Base-by-base conservation (phyloP, 2,888 invertebrate genomes). In the Adelphocoris suturalis region DNA sequence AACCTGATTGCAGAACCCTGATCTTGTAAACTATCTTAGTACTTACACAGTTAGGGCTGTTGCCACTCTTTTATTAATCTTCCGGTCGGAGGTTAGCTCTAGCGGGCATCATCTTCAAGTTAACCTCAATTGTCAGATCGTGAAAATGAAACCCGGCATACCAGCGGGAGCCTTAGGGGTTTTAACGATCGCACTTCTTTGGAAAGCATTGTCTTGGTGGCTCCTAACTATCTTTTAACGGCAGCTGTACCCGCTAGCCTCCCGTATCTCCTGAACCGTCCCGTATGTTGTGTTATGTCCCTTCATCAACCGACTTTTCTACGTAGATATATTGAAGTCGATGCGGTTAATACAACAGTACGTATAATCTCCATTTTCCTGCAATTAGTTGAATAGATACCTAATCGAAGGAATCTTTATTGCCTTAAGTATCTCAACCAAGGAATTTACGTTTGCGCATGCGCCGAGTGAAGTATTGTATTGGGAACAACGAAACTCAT, bases 31-130 rank as follows among this genome's bases (percentile, higher is more conserved):
- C 68, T 68, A 68, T 23, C 68, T 68, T 5, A 23, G 68, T 23
- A 23, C 68, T 68, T 68, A 23, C 23, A 68, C 13, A 68, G 68
- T 23, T 68, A 23, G 23, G 68, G 1, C 19, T 13, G 57, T 5
- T n/a, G 57, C 57, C n/a, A 57, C 57, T 68, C 68, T 68, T 68
- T 68, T 68, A 23, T 68, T 68, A 68, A 68, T 68, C 68, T 23
- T 23, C 68, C 68, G 68, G 68, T 68, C 68, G 23, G 68, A 68
- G 68, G 68, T 68, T 68, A 27, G 23, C 23, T 4, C 23, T 23
- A 13, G 68, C 19, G 23, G 23, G 68, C 23, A 27, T 68, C 68
- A 68, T 68, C 68, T 68, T 68, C 68, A 19, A 68, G 68, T 68
- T 68, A 68, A 68, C 68, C 68, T 68, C 68, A 68, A 68, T 68